Conservation (phyloP, 2,888 invertebrate genomes). For the Lasiommata megera region DNA sequence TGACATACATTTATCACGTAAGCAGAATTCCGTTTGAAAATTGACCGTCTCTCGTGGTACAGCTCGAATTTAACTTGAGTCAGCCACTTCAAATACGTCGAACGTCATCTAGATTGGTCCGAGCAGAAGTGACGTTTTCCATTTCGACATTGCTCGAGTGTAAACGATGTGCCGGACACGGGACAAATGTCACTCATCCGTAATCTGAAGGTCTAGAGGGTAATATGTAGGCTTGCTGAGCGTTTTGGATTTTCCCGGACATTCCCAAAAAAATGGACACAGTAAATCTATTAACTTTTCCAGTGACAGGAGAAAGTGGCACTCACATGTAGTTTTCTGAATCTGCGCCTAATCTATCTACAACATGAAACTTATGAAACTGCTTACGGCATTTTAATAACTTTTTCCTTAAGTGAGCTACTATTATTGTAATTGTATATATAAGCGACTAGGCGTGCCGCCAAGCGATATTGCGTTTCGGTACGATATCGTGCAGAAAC, state of each 20-base stretch:
- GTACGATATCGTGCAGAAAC: too few relatives aligned
- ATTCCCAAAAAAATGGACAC: background rate
- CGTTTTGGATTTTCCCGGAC: background rate
- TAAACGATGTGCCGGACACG: conserved; percentile 13
- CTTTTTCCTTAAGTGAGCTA: too few relatives aligned
- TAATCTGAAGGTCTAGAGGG: conserved; percentile 9
- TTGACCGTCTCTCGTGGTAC: background rate
- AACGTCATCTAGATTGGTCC: conserved; percentile 25
- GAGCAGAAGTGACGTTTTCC: conserved; percentile 23
- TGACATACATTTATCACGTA: too few relatives aligned
- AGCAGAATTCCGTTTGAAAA: background rate
- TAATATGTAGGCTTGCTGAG: background rate
- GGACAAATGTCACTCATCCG: conserved; percentile 17
- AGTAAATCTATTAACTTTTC: too few relatives aligned
- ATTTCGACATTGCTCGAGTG: conserved; percentile 12
- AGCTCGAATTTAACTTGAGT: conserved; percentile 15
- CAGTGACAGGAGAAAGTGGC: too few relatives aligned
- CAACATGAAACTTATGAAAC: too few relatives aligned
- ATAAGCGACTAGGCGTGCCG: too few relatives aligned
- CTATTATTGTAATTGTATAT: too few relatives aligned
- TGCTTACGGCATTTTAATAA: too few relatives aligned
- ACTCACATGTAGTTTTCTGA: too few relatives aligned
- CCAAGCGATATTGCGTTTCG: too few relatives aligned
- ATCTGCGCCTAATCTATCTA: too few relatives aligned
- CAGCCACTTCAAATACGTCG: conserved; percentile 26